phyloP scores from a whole-genome alignment of 2,113 vertebrate genomes.

The Neogobius melanostomus region DNA sequence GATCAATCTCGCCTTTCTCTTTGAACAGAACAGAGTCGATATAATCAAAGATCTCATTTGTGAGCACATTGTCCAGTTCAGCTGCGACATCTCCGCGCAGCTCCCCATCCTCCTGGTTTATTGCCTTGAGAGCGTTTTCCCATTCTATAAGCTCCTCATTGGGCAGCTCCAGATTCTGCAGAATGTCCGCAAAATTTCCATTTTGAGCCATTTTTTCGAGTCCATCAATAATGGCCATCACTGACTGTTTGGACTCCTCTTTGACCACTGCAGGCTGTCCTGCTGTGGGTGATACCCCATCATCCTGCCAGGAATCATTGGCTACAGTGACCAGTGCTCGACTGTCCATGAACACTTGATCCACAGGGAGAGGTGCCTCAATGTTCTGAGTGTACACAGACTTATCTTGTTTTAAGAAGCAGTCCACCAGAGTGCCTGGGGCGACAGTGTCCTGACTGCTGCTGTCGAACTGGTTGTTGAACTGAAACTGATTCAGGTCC shows the following conservation, averaged over 20 bases:
- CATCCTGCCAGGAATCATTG: constrained; percentile 32
- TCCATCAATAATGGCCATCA: constrained; percentile 55
- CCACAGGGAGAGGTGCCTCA: constrained; percentile 58
- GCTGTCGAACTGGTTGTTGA: constrained; percentile 46
- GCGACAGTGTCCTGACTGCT: background rate
- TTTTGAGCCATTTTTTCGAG: constrained; percentile 53
- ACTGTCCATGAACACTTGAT: constrained; percentile 70
- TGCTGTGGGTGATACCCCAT: fast-evolving
- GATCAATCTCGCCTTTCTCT: constrained; percentile 29
- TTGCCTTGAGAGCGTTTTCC: constrained; percentile 66
- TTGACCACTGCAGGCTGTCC: constrained; percentile 16
- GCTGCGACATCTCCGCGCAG: background rate
- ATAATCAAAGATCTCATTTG: constrained; percentile 51
- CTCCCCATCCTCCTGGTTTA: constrained; percentile 35
- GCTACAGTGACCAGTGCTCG: constrained; percentile 63
- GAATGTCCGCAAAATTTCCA: constrained; percentile 17
- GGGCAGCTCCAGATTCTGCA: constrained; percentile 43
- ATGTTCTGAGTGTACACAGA: constrained; percentile 34
- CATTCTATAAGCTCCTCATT: constrained; percentile 51
- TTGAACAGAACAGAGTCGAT: constrained; percentile 63
- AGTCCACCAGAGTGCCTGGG: constrained; percentile 73
- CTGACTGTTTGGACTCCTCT: constrained; percentile 57
- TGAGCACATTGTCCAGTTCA: constrained; percentile 49
- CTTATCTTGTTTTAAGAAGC: constrained; percentile 76
- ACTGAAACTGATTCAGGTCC: constrained; percentile 52